These are phyloP conservation scores for Strix aluco DNA, from an alignment of 2,113 vertebrate genomes.

Conservation along the genomic window DNA sequence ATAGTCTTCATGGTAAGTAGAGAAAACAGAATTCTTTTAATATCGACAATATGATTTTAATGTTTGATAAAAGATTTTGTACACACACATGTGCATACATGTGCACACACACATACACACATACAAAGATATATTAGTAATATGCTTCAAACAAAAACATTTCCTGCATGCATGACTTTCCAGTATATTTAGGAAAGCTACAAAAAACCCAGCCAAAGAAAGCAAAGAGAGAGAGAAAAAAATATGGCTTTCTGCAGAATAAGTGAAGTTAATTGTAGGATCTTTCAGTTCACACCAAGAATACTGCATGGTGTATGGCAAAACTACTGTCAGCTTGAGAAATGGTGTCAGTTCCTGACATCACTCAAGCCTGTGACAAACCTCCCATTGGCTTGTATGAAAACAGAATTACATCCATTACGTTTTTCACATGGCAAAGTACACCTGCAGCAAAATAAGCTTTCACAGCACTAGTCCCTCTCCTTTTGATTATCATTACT, in stretches of 20 bases:
- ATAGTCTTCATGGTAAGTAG: background rate
- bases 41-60: background rate
- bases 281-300: background rate
- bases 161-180: background rate
- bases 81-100: accelerated
- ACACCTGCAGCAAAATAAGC: background rate
- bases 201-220: background rate
- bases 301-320: background rate
- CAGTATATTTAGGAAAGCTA: background rate
- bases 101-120: background rate
- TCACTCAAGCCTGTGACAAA: slow-evolving; percentile 1
- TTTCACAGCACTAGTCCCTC: background rate
- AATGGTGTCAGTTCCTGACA: background rate
- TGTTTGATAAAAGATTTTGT: background rate
- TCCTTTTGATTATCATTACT: background rate
- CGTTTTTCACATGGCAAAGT: background rate
- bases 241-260: background rate
- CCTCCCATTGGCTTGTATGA: background rate
- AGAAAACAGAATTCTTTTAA: background rate
- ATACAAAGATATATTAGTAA: background rate
- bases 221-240: background rate
- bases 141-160: background rate
- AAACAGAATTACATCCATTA: background rate
- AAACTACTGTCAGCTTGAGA: background rate
- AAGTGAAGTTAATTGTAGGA: background rate